phyloP scores from a whole-genome alignment of 2,113 vertebrate species.

The Lampris megalopsis region DNA sequence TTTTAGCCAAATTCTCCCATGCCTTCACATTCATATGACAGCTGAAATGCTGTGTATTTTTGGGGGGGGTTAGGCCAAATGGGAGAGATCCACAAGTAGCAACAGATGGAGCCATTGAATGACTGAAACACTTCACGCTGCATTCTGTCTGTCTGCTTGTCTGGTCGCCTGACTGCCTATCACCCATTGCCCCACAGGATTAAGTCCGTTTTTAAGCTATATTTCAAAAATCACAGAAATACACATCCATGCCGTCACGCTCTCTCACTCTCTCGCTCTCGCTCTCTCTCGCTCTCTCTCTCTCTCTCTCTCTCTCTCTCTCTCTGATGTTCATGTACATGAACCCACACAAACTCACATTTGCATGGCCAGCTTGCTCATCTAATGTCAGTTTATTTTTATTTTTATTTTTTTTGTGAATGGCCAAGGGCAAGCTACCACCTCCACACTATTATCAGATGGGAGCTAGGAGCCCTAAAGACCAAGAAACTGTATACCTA shows the following conservation, averaged over 20 bases:
- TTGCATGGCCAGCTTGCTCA: no score
- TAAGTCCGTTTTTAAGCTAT: conserved; percentile 14
- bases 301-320: not conserved
- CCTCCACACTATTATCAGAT: conserved; percentile 11
- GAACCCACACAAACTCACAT: conserved; percentile 12
- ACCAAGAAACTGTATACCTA: not conserved
- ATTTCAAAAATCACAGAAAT: not conserved
- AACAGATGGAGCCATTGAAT: conserved; percentile 60
- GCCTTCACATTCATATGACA: no score
- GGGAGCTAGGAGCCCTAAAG: not conserved
- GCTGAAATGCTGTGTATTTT: not conserved
- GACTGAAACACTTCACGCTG: conserved; percentile 44
- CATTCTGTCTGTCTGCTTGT: conserved; percentile 19
- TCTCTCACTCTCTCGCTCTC: not conserved
- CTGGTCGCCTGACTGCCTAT: conserved; percentile 19
- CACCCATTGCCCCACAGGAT: conserved; percentile 2
- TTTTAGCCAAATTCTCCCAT: not conserved
- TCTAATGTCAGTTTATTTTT: no score
- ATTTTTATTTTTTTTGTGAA: conserved; percentile 21
- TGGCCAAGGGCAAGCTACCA: conserved; percentile 28
- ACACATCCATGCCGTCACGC: not conserved
- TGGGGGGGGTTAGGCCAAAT: not conserved
- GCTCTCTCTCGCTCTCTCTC: not conserved
- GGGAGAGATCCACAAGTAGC: conserved; percentile 24
- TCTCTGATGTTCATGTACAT: not conserved